Evolutionary conservation across 2,113 vertebrate genomes (phyloP), one percentile per base, ranked within the genome.

Genomic region (Xiphophorus maculatus): DNA sequence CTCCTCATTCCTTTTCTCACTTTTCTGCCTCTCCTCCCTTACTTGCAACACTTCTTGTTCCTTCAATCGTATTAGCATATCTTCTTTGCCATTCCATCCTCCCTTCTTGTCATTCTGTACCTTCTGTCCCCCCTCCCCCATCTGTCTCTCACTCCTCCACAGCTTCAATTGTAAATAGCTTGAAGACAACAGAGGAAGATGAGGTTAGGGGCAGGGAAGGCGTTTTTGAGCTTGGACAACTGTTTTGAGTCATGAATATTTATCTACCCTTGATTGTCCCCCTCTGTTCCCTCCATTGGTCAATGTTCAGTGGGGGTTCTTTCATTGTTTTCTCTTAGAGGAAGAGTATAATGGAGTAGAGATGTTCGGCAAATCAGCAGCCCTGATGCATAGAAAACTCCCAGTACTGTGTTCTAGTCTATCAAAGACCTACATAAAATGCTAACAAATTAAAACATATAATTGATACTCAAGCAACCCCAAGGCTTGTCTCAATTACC

Each of bases 171-270:
- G n/a, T 7, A 60, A 73, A 73, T 17, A 27, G n/a, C 63, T 73
- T 62, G 79, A 69, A 69, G 77, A 80, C 84, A 81, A 72, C 77
- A 33, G 62, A 12, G 29, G 73, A 32, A n/a, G 37, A 5, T 5
- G 48, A 61, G 48, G 42, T 33, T 9, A 15, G 71, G 62, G 63
- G 69, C 60, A 13, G 58, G 73, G 30, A 33, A 13, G 65, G 42
- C 4, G 1, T 67, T 79, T 71, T 76, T 85, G 76, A 88, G 79
- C 51, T 77, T 62, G 28, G 81, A 77, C 90, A 91, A 87, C 89
- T 92, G 91, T 79, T 87, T 63, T 67, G 30, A 84, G 79, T 91
- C 89, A 87, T 28, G 62, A 29, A 73, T 14, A 2, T 63, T 76
- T 78, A 58, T 10, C 74, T 25, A 76, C 80, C 62, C 63, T 78